These are phyloP conservation scores for Carettochelys insculpta DNA, from an alignment of 2,113 vertebrate genomes.

Conservation along the genomic window DNA sequence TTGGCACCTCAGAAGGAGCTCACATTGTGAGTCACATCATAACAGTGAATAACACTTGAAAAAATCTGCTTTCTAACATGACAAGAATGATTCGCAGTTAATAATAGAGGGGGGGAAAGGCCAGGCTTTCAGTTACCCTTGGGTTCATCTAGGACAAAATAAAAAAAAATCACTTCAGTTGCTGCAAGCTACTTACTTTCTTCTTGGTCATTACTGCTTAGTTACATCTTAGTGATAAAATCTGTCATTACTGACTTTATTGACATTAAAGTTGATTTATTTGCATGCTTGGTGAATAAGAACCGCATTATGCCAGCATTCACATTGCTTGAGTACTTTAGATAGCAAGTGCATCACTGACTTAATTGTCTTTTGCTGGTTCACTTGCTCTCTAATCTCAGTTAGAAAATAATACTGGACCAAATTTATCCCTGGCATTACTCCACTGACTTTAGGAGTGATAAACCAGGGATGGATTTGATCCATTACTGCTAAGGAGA, in stretches of 20 bases:
- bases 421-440: constrained; percentile 51
- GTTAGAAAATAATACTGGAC: constrained; percentile 62
- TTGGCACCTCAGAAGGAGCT: constrained; percentile 70
- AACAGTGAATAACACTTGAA: constrained; percentile 71
- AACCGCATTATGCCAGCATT: constrained; percentile 68
- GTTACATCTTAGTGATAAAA: constrained; percentile 78
- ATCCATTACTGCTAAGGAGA: constrained; percentile 29
- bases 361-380: constrained; percentile 79
- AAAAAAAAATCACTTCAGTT: constrained; percentile 75
- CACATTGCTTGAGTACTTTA: constrained; percentile 68
- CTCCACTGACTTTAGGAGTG: constrained; percentile 12
- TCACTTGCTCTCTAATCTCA: constrained; percentile 75
- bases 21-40: constrained; percentile 61
- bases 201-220: constrained; percentile 73
- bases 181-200: constrained; percentile 70
- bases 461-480: constrained; percentile 12
- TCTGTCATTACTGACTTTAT: constrained; percentile 80
- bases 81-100: constrained; percentile 80
- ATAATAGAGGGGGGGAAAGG: constrained; percentile 75
- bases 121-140: constrained; percentile 79
- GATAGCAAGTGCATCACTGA: constrained; percentile 68
- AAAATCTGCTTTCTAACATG: constrained; percentile 75
- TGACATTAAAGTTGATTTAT: constrained; percentile 81
- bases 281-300: constrained; percentile 71
- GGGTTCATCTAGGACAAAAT: constrained; percentile 77